Evolutionary conservation across 37 sponge, comb jelly and placozoan genomes (phyloP).

Genomic region (Diacarnus erythraeanus): DNA sequence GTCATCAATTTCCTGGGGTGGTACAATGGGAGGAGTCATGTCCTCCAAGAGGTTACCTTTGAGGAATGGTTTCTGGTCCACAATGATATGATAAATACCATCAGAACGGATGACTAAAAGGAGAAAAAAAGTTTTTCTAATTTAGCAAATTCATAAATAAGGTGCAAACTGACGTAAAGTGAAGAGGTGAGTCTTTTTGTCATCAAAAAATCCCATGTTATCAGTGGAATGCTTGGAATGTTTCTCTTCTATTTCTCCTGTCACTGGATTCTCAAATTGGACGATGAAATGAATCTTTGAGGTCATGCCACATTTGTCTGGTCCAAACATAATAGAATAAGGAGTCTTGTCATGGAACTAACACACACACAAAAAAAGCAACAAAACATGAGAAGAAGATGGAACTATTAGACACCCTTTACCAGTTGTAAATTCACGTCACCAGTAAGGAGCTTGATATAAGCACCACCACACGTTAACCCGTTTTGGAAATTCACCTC

Average conservation of each 20-base stretch:
- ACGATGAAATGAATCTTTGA: constrained; percentile 95
- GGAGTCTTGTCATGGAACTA: constrained; percentile 89
- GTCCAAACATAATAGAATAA: constrained; percentile 99
- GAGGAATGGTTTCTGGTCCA: constrained; percentile 72
- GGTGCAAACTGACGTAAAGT: constrained; percentile 65
- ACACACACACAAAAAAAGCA: background rate
- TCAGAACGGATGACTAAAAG: constrained; percentile 71
- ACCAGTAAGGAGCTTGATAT: constrained; percentile 87
- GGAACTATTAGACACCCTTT: background rate
- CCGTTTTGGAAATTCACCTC: constrained; percentile 96
- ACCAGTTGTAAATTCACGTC: constrained; percentile 62
- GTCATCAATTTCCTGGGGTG: constrained; percentile 94
- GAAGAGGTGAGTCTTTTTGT: constrained; percentile 89
- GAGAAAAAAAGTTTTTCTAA: background rate
- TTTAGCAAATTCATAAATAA: background rate
- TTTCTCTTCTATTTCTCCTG: constrained; percentile 94
- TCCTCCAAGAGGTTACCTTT: constrained; percentile 78
- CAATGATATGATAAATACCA: constrained; percentile 61
- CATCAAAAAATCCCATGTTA: constrained; percentile 71
- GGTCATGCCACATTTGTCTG: constrained; percentile 93
- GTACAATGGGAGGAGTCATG: constrained; percentile 86
- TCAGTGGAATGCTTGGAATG: constrained; percentile 79
- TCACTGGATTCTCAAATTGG: constrained; percentile 89
- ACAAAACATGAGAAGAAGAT: background rate
- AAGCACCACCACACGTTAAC: constrained; percentile 94